phyloP scores from a whole-genome alignment of 2,888 invertebrate genomes.

The Ectemnius continuus region DNA sequence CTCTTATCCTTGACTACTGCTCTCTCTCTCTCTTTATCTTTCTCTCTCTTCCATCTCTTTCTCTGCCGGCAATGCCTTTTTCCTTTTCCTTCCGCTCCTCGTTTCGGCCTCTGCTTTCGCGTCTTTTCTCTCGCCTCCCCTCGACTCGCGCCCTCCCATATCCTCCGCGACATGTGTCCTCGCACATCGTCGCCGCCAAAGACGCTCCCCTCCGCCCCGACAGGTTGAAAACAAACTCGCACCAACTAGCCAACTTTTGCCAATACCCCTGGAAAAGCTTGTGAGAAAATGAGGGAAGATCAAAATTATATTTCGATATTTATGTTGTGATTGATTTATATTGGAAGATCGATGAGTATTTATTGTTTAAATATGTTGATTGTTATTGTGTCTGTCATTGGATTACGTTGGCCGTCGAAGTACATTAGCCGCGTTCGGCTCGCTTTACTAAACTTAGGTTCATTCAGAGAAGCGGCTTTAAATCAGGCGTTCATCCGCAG shows the following conservation, averaged over 20 bases:
- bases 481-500: slow-evolving; percentile 46
- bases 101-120: slow-evolving; percentile 9
- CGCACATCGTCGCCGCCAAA: too few relatives aligned
- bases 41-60: not conserved
- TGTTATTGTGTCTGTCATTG: not conserved
- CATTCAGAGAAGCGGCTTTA: slow-evolving; percentile 63
- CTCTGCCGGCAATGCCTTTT: not conserved
- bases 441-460: slow-evolving; percentile 67
- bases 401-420: slow-evolving; percentile 31
- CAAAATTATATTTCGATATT: too few relatives aligned
- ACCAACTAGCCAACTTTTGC: too few relatives aligned
- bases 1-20: not conserved
- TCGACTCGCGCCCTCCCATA: too few relatives aligned
- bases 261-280: too few relatives aligned
- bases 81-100: not conserved
- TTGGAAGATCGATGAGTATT: not conserved
- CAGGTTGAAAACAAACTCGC: too few relatives aligned
- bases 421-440: slow-evolving; percentile 38
- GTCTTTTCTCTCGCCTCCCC: not conserved
- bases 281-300: too few relatives aligned
- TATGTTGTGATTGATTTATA: too few relatives aligned
- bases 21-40: not conserved
- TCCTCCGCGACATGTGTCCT: too few relatives aligned
- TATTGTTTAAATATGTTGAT: not conserved
- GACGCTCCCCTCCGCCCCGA: too few relatives aligned